Evolutionary conservation across 2,113 vertebrate genomes (phyloP), one percentile per base, ranked within the genome.

Genomic region (Xiphophorus hellerii): DNA sequence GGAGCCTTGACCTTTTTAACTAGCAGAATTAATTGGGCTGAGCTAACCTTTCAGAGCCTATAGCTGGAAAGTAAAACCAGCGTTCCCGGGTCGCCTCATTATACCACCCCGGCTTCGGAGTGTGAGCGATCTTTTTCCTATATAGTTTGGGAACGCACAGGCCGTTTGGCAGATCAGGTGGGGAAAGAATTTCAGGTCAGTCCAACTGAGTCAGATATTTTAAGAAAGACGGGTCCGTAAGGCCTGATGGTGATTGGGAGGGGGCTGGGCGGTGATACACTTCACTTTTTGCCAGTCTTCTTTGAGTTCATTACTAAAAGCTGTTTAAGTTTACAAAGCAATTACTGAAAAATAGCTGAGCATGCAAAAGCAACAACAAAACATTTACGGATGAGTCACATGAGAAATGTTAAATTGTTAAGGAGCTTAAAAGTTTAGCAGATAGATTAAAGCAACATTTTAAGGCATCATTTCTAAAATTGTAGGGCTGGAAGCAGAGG

Each of bases 1-100:
- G 70, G 86, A 85, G 90, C 87, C 66, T 66, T 94, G 94, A 94
- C 94, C 93, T 95, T 95, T 95, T 90, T 94, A 95, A 94, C 92
- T 74, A 90, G 84, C 81, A 74, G 84, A 92, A 93, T 94, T 94
- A 95, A 95, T 95, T 94, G 92, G 92, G 86, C 82, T 29, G 74
- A 75, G 77, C 89, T 93, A 94, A 95, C 94, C 94, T 95, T 95
- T 94, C 73, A 74, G 90, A 90, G 83, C 72, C 88, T 87, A 58
- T 58, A 88, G 82, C 84, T 78, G 84, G 75, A 83, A 84, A 88
- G 83, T 86, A 86, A 79, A 83, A 84, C 88, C 88, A 84, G 80
- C 61, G 35, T 89, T 94, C 92, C 92, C 92, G 87, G 67, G 88
- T 88, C 73, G 90, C 85, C 92, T 94, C 92, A 95, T 94, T 94